Evolutionary conservation across 2,888 invertebrate species (phyloP), one percentile per base, ranked within the genome.

Genomic region (Aspidiotus destructor): DNA sequence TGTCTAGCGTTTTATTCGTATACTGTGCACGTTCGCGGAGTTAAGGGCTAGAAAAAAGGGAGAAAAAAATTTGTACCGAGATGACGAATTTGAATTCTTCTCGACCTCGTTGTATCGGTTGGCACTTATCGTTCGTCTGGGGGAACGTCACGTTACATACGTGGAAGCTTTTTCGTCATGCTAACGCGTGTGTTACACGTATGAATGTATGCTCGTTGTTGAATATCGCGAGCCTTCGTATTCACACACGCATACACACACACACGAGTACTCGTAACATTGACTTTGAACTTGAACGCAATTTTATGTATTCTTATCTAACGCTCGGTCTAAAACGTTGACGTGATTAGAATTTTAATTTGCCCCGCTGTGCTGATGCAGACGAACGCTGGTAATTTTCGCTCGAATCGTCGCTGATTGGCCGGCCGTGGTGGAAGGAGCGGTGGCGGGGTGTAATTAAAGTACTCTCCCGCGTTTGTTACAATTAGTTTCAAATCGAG

Each of bases 211-310:
- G 28, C 28, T 28, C 28, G 28, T 28, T 28, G 28, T 28, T 28
- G 28, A 28, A 28, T 28, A 28, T 5, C 28, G 28, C 28, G 28
- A 28, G 28, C 28, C 1, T 6, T 48, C 48, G 6, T 48, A 48
- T 48, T 11, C n/a, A n/a, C n/a, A 48, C 48, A 48, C n/a, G 6
- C 28, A 48, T n/a, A 48, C 48, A 48, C 3, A 48, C 11, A 48
- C 48, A 48, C 48, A 13, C 48, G 48, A 48, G 2, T 13, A 28
- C 28, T n/a, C 48, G 48, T 13, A n/a, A 48, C 48, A 48, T 48
- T 48, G 48, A 48, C 48, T 48, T 48, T 48, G 48, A 48, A 48
- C 48, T 48, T 48, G 48, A n/a, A 48, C 28, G 28, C 48, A 48
- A 48, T 48, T 48, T 48, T 48, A 13, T 48, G 10, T 48, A 13